Evolutionary conservation across 2,888 invertebrate genomes (phyloP).

Genomic region (Amphimallon solstitiale): DNA sequence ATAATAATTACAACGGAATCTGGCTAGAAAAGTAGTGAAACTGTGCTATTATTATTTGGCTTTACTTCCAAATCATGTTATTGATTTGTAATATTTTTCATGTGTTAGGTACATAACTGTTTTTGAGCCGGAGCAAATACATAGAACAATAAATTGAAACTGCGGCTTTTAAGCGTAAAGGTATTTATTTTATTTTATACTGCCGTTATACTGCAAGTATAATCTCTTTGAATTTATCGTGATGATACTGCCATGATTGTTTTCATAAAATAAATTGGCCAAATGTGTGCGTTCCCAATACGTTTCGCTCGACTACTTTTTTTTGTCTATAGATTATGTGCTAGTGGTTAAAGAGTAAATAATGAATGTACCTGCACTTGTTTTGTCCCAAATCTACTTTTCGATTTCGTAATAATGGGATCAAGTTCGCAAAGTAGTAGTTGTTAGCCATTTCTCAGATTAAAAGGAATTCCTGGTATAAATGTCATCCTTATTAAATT

Average conservation of each 20-base stretch:
- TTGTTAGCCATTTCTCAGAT: conserved; percentile 9
- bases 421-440: conserved; percentile 11
- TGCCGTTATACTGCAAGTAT: conserved; percentile 7
- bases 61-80: too few species aligned
- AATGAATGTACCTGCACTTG: conserved; percentile 2
- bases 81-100: neutral
- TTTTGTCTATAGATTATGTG: conserved; percentile 28
- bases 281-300: conserved; percentile 14
- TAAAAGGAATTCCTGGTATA: conserved; percentile 3
- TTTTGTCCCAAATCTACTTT: conserved; percentile 7
- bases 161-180: neutral
- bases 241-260: conserved; percentile 30
- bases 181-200: conserved; percentile 38
- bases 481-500: conserved; percentile 4
- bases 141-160: conserved; percentile 8
- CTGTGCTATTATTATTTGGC: too few species aligned
- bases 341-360: conserved; percentile 19
- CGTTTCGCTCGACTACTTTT: conserved; percentile 3
- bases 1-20: too few species aligned
- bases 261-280: conserved; percentile 43
- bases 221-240: conserved; percentile 26
- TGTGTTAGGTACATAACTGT: neutral
- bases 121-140: neutral
- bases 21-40: too few species aligned
- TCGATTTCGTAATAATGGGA: conserved; percentile 15